Base-by-base conservation (phyloP, 2,113 vertebrate genomes). In the Heloderma charlesbogerti region DNA sequence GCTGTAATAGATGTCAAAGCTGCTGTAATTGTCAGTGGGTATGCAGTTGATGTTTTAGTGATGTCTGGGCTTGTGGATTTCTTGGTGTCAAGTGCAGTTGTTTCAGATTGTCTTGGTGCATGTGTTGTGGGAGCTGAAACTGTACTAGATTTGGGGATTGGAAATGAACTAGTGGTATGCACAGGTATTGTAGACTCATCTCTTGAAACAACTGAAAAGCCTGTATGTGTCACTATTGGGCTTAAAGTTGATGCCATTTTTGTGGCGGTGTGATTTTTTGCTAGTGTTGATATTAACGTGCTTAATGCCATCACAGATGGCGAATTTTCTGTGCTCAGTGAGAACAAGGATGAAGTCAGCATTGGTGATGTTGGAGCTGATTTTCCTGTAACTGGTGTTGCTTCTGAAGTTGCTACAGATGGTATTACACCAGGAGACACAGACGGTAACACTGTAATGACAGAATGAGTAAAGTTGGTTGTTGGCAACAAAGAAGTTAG, bases 1-100 rank as follows among this genome's bases (percentile, higher is more conserved):
- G 97, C 98, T 45, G 97, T 94, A 71, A 97, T 79, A n/a, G 98
- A 97, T 1, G 98, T 95, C 84, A 98, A 94, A 48, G 98, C 96
- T 18, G 98, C 97, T 20, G 97, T 97, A 78, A 97, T 96, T 18
- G 98, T 97, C 96, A 98, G 97, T 18, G 97, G 94, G 91, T 95
- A 96, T 0, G 96, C 75, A 72, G 97, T 96, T 94, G 97, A 93
- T 0, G 48, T 94, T 95, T 95, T 96, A 91, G 95, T 95, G 72
- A 69, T 93, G 91, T 96, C 96, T 92, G 96, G 93, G 93, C 91
- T 95, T 81, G 90, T 95, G 91, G 96, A 82, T 93, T 89, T 95
- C 6, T 94, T 95, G 45, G 85, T 95, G 91, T 95, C 89, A 10
- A 93, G 88, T 87, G 95, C 80, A 92, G 96, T 48, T 95, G 97